Evolutionary conservation across 2,888 invertebrate species (phyloP).

Genomic region (Agrypnus murinus): DNA sequence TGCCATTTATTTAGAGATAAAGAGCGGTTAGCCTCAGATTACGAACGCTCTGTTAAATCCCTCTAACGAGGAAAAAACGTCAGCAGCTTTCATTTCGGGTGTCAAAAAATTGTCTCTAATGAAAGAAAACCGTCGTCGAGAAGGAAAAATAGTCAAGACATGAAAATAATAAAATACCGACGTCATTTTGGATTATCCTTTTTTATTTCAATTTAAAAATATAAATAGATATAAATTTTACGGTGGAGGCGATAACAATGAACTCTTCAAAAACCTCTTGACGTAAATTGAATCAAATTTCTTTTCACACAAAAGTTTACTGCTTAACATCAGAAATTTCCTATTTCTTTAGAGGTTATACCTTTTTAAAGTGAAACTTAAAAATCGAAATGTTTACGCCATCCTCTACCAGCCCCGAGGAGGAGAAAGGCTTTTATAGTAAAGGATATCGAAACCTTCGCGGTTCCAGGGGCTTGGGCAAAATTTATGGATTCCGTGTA

Average conservation of each 20-base stretch:
- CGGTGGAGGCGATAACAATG: neutral
- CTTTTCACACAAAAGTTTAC: neutral
- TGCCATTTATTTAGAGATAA: slow-evolving; percentile 52
- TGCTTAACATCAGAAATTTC: neutral
- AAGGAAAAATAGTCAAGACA: slow-evolving; percentile 28
- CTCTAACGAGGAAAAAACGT: slow-evolving; percentile 55
- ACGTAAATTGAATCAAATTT: neutral
- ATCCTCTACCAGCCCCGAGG: neutral
- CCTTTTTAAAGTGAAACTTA: slow-evolving; percentile 10
- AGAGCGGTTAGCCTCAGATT: slow-evolving; percentile 52
- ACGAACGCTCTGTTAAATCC: slow-evolving; percentile 51
- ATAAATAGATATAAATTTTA: neutral
- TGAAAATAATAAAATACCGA: slow-evolving; percentile 29
- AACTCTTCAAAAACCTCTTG: neutral
- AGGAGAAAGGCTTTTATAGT: neutral
- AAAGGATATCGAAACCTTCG: slow-evolving; percentile 13
- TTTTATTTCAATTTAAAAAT: slow-evolving; percentile 4
- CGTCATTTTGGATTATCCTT: slow-evolving; percentile 25
- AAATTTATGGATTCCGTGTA: slow-evolving; percentile 42
- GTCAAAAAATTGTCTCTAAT: slow-evolving; percentile 51
- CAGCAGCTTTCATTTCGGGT: slow-evolving; percentile 50
- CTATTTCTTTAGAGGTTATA: slow-evolving; percentile 5
- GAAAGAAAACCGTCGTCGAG: slow-evolving; percentile 41
- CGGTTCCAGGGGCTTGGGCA: slow-evolving; percentile 6
- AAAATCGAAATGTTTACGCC: slow-evolving; percentile 13